Percentiles rank a stretch among this genome's conserved stretches.
These are phyloP conservation scores for Okamejei kenojei DNA, from an alignment of 2,797 vertebrate genomes.

Conservation along the genomic window DNA sequence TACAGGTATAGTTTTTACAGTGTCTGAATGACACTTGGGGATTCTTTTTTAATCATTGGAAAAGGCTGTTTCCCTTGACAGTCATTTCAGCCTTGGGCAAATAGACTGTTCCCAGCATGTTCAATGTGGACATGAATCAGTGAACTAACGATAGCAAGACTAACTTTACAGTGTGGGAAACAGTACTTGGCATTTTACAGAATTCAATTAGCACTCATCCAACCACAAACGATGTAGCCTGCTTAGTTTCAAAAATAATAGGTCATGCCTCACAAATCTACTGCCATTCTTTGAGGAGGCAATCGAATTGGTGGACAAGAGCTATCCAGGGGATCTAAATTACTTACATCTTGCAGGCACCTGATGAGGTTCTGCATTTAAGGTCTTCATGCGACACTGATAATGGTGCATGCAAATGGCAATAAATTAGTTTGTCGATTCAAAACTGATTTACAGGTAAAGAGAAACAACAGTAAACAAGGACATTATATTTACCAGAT, in stretches of 20 bases:
- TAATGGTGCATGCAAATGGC: not conserved
- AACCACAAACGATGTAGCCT: not conserved
- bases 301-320: not conserved
- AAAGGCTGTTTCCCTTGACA: not conserved
- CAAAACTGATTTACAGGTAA: not conserved
- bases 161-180: not conserved
- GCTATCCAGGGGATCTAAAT: not conserved
- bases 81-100: not conserved
- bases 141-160: not conserved
- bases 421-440: not conserved
- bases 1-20: not conserved
- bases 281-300: not conserved
- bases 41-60: not conserved
- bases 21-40: not conserved
- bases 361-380: not conserved
- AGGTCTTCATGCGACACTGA: not conserved
- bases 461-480: not conserved
- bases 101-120: not conserved
- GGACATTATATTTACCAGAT: not conserved
- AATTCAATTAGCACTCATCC: not conserved
- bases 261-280: slow-evolving; percentile 19
- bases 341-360: not conserved
- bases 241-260: not conserved
- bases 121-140: not conserved
- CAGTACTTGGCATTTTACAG: not conserved